Evolutionary conservation across 2,797 vertebrate genomes (phyloP), one percentile per base, ranked within the genome.

Genomic region (Cottoperca gobio): DNA sequence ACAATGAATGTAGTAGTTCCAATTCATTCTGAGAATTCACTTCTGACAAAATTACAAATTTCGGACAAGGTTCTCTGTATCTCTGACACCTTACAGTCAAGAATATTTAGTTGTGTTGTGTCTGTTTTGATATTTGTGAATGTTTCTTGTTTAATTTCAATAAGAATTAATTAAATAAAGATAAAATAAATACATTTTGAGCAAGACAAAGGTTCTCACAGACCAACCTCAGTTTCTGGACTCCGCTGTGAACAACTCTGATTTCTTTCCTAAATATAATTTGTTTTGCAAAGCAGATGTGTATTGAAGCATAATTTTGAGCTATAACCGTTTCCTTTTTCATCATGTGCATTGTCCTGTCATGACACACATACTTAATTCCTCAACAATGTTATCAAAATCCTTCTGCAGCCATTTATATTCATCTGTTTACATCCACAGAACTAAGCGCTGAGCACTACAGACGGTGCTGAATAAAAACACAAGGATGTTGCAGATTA

Each of bases 341-440:
- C 23, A 58, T 73, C 24, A 58, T 21, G 1, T 64, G 2, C 24
- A 65, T 63, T 76, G 61, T 76, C 60, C 35, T 70, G 61, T 67
- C 19, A 57, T 54, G 61, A n/a, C 57, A 73, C 23, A 59, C 71
- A 78, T 57, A 70, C 61, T 75, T 84, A 63, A 89, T 79, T 73
- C 73, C 45, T 46, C 31, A 79, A 72, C 76, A 81, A 73, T 72
- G 37, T 57, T 31, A 17, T 43, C 28, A 37, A 70, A 62, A 59
- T 21, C 77, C 72, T n/a, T 1, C 61, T 16, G 58, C 53, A 69
- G 43, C 37, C 40, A 50, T 80, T 76, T 46, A 58, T 58, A 60
- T 59, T 14, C 13, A 55, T 45, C 28, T 53, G 40, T 68, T 37
- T 1, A 37, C 11, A 35, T 48, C 49, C 62, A 50, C 40, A 50